Evolutionary conservation across 2,888 invertebrate species (phyloP), one percentile per base, ranked within the genome.

Genomic region (Conistra vaccinii): DNA sequence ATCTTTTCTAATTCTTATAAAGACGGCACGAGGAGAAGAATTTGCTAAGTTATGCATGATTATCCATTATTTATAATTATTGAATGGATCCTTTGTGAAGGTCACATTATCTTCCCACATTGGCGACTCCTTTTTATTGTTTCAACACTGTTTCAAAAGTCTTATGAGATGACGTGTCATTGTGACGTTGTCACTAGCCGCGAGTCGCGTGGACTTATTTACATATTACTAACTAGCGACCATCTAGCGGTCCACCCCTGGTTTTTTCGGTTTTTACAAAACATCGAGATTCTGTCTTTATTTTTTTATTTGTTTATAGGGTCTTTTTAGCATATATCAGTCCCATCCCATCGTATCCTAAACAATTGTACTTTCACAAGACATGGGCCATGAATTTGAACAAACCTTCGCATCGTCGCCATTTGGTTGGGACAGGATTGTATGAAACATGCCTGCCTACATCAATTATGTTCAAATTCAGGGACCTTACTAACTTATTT

Each of bases 11-110:
- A 23, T 48, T 48, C 20, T 48, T 48, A 23, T 48, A 23, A 7
- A 48, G 9, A 45, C n/a, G 29, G 17, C 58, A 60, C n/a, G 20
- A 60, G 10, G 3, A 39, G 51, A 73, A 32, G 32, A 20, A 51
- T 73, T 29, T 39, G 17, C 73, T 29, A 23, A 42, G 51, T 29
- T n/a, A 42, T 48, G 48, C 48, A 48, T 2, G 48, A 48, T 45
- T 65, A 39, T 48, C n/a, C 55, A 75, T 65, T 66, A 57, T 74
- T 74, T 14, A 62, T 53, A 32, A 63, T 20, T 63, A 63, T 20
- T 63, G 14, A 53, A 42, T 63, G 26, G 5, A 17, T 35, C 62
- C 32, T 74, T 74, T 73, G n/a, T 60, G 32, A 45, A 32, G 12
- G 23, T 62, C 26, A 53, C 1, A 57, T 55, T 75, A 45, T 23